Percentiles rank a stretch among this genome's conserved stretches.
Conservation (phyloP, 2,113 vertebrate genomes). For the Procavia capensis region DNA sequence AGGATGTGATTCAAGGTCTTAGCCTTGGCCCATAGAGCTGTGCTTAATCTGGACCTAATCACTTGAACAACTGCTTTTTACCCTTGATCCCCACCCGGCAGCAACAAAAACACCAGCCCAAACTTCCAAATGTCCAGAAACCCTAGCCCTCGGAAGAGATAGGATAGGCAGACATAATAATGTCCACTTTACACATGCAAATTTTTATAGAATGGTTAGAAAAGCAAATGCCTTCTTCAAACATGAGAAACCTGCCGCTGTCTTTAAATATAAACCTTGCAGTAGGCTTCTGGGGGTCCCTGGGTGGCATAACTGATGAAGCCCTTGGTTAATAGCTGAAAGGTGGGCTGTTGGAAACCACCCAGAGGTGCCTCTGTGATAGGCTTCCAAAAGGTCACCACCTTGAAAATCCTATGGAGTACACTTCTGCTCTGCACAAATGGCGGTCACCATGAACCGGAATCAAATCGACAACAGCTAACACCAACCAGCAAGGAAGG, state of each 20-base stretch:
- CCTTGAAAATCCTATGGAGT: background rate
- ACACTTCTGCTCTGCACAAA: background rate
- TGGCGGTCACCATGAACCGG: background rate
- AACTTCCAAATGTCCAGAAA: background rate
- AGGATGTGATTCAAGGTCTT: background rate
- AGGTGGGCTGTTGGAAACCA: background rate
- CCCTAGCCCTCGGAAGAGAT: background rate
- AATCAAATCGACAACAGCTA: background rate
- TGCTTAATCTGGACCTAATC: conserved; percentile 57
- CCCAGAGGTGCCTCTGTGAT: background rate
- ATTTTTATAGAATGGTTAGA: background rate
- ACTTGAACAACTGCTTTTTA: conserved; percentile 59
- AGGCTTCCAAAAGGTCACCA: no score
- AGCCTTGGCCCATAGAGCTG: background rate
- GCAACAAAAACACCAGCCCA: conserved; percentile 1
- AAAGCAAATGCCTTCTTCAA: background rate
- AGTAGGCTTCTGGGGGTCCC: background rate
- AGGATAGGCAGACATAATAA: background rate
- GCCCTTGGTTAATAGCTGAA: background rate
- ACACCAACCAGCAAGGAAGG: background rate
- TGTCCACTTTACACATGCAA: background rate
- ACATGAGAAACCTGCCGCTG: background rate
- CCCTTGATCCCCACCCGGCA: conserved; percentile 61
- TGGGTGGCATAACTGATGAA: background rate
- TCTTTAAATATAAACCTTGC: background rate